Base-by-base conservation (phyloP, 1,140 invertebrate genomes). In the Aphidius gifuensis region DNA sequence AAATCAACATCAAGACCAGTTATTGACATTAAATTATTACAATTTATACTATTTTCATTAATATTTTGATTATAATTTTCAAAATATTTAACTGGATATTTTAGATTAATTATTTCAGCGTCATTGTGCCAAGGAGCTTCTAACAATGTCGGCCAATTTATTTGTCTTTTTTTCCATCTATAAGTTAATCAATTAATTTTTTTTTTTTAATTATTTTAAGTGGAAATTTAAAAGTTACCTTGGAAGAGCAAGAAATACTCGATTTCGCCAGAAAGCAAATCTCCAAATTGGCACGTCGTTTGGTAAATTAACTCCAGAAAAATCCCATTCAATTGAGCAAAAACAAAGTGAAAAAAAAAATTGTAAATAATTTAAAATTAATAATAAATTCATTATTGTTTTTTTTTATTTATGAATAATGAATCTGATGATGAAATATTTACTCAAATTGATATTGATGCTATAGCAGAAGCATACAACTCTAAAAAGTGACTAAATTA, bases 231-330 rank as follows among this genome's bases (percentile, higher is more conserved):
- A 49, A 48, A 43, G 4, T 23, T 59, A 70, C 67, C 71, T 72
- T n/a, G 71, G 70, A 44, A 71, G 43, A 5, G 66, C 65, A 1
- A 73, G 42, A 58, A 69, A 73, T n/a, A 60, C 68, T 45, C 69
- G 63, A 60, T 69, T 71, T 54, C 60, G 68, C 72, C 71, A 74
- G 4, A 73, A 38, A 5, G 66, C 47, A 9, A 72, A 70, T 60
- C 62, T 68, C 64, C 65, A 66, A 38, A 71, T 66, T 5, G 67
- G 42, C 21, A 68, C 60, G 38, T 69, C 54, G 5, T 67, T 56
- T 1, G 66, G 60, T 45, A 72, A 58, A 57, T 65, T 62, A 42
- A 64, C 48, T 0, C 65, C 51, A 6, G 62, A 57, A 49, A 69
- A 58, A 61, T 71, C 62, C 71, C 69, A 72, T 0, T 61, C 48